Percentiles rank a stretch among this genome's conserved stretches.
These are phyloP conservation scores for Urocyon cinereoargenteus DNA, from an alignment of 2,797 vertebrate genomes.

Conservation along the genomic window DNA sequence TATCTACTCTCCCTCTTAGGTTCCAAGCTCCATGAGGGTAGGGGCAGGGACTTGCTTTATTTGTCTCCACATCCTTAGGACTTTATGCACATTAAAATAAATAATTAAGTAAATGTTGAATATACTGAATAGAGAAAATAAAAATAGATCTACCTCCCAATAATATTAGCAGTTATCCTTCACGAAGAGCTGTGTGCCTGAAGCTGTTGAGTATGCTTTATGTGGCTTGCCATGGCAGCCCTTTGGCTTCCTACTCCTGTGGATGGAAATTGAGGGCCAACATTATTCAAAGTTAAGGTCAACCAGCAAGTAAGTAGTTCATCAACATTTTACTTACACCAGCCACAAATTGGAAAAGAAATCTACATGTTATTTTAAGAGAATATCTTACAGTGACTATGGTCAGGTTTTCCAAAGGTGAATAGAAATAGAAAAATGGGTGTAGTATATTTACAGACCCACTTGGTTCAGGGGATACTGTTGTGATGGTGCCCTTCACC, in stretches of 20 bases:
- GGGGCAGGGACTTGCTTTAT: not conserved
- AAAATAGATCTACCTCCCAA: not conserved
- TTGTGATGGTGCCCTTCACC: not conserved
- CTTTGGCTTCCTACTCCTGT: not conserved
- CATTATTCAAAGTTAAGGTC: not conserved
- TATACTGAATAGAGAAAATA: not conserved
- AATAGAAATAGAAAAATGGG: not conserved
- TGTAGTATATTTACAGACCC: not conserved
- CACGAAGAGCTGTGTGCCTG: not conserved
- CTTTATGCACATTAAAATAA: not conserved
- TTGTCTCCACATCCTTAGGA: not conserved
- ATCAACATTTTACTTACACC: not conserved
- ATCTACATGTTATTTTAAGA: not conserved
- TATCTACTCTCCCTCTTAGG: not conserved
- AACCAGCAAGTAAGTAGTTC: not conserved
- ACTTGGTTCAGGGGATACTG: not conserved
- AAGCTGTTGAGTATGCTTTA: rapidly evolving
- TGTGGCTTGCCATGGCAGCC: not conserved
- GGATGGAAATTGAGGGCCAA: not conserved
- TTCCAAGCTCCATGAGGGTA: not conserved
- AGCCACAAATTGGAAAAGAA: not conserved
- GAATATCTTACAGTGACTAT: not conserved
- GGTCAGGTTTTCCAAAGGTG: conserved; percentile 26
- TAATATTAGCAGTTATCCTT: not conserved
- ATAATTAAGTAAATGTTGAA: not conserved